phyloP scores from a whole-genome alignment of 2,888 invertebrate genomes.

The Scaptodrosophila latifasciaeformis region DNA sequence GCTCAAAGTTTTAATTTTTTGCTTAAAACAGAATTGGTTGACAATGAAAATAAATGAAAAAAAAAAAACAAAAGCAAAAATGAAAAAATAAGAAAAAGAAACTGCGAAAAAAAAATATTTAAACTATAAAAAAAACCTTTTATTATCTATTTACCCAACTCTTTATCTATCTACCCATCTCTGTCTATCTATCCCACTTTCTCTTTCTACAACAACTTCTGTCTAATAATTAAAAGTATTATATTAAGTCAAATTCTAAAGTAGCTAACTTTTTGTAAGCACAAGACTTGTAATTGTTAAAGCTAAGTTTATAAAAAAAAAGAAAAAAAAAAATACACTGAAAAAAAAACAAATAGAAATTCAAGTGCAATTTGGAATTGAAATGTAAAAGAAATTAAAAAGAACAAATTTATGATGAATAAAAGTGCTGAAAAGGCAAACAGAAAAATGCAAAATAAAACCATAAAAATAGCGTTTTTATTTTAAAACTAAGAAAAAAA shows the following conservation, averaged over 20 bases:
- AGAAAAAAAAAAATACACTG: slow-evolving; percentile 27
- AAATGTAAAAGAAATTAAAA: slow-evolving; percentile 16
- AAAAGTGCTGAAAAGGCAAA: slow-evolving; percentile 47
- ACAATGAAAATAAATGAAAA: neutral
- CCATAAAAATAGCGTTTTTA: slow-evolving; percentile 32
- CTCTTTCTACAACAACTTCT: no score
- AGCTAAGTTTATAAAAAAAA: slow-evolving; percentile 47
- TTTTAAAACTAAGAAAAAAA: slow-evolving; percentile 32
- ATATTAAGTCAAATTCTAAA: slow-evolving; percentile 45
- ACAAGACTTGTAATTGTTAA: slow-evolving; percentile 44
- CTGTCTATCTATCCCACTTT: slow-evolving; percentile 28
- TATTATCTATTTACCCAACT: neutral
- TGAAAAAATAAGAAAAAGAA: no score
- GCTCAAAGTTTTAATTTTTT: no score
- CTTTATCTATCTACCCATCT: slow-evolving; percentile 15
- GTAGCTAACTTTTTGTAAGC: slow-evolving; percentile 59
- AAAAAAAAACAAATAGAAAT: slow-evolving; percentile 27
- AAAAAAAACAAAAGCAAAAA: slow-evolving; percentile 1
- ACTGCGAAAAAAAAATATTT: neutral
- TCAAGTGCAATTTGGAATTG: slow-evolving; percentile 33
- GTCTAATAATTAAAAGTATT: no score
- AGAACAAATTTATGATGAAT: no score
- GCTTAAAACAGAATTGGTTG: no score
- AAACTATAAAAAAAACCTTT: neutral
- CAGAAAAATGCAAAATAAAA: slow-evolving; percentile 53